Base-by-base conservation (phyloP, 2,113 vertebrate species). In the Carettochelys insculpta region DNA sequence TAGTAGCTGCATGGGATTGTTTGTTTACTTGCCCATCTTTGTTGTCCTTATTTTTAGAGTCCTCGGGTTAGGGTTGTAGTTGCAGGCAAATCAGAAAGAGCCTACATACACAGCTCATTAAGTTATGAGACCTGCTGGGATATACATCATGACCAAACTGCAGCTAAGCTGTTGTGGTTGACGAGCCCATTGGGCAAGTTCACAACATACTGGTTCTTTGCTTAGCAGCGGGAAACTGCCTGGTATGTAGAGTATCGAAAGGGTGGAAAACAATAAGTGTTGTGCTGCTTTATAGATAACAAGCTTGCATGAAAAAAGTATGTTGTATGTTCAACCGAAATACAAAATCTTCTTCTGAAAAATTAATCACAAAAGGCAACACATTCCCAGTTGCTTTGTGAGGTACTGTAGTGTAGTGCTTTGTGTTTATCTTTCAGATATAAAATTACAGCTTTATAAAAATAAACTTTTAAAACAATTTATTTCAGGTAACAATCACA, bases 401-500 rank as follows among this genome's bases (percentile, higher is more conserved):
- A 75, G 22, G 17, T 65, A 10, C 12, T 85, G 1, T 83, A 65
- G 58, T 38, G 6, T 61, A 54, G 19, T 53, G 71, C 2, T 25
- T 79, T 91, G 31, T 10, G 54, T 54, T 53, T 76, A n/a, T 95
- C n/a, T 56, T 93, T 87, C 5, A 58, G 82, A 34, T 5, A 38
- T 77, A 73, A 9, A 24, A 34, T 10, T 86, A 31, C 87, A 73
- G 91, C 92, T 71, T 83, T 56, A 92, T 8, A 41, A n/a, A n/a
- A n/a, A n/a, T n/a, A n/a, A n/a, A n/a, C n/a, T 41, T 29, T 87
- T 75, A 93, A 80, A 22, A 86, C 78, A 76, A 41, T 97, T 80
- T 65, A 81, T 96, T 97, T 93, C 83, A 99, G 99, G 99, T 79
- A 99, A 99, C 95, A 99, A 99, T 94, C 98, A 99, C 94, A 99